Conservation (phyloP, 2,888 invertebrate genomes). For the Amblyjoppa proteus region DNA sequence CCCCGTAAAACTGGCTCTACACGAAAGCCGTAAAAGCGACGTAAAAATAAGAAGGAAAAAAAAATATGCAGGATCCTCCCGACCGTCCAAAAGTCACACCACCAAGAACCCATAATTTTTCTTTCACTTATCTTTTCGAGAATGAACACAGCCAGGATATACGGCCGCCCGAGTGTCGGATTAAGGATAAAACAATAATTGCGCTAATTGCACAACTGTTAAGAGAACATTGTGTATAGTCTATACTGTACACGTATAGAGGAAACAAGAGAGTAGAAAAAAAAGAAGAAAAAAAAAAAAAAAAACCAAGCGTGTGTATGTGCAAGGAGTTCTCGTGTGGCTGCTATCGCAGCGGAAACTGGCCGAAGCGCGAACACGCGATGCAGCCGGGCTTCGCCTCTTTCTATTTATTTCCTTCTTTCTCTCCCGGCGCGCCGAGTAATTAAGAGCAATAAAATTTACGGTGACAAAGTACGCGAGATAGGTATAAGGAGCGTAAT, state of each 20-base stretch:
- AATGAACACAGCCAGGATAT: conserved; percentile 35
- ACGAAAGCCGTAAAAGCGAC: conserved; percentile 11
- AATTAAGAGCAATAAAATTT: conserved; percentile 64
- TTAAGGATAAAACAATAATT: conserved; percentile 65
- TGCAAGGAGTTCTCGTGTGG: conserved; percentile 35
- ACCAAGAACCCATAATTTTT: conserved; percentile 32
- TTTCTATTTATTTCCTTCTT: conserved; percentile 26
- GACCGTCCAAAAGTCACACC: conserved; percentile 15
- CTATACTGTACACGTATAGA: conserved; percentile 2
- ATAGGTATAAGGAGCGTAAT: conserved; percentile 17
- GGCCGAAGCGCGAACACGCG: conserved; percentile 62
- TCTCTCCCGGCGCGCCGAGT: conserved; percentile 35
- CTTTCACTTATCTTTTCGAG: conserved; percentile 33
- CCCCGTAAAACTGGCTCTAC: conserved; percentile 24
- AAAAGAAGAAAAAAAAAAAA: conserved; percentile 34
- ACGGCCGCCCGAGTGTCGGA: conserved; percentile 50
- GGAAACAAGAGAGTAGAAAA: conserved; percentile 37
- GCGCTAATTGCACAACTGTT: conserved; percentile 64
- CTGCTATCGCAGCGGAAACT: conserved; percentile 65
- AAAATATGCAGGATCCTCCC: not conserved
- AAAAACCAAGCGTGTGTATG: conserved; percentile 2
- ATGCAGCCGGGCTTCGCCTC: conserved; percentile 30
- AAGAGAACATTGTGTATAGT: conserved; percentile 38
- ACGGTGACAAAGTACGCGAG: conserved; percentile 57
- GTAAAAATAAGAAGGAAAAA: conserved; percentile 20